Percentiles rank a stretch among this genome's conserved stretches.
phyloP scores from a whole-genome alignment of 2,797 vertebrate genomes.

The Xenops minutus region DNA sequence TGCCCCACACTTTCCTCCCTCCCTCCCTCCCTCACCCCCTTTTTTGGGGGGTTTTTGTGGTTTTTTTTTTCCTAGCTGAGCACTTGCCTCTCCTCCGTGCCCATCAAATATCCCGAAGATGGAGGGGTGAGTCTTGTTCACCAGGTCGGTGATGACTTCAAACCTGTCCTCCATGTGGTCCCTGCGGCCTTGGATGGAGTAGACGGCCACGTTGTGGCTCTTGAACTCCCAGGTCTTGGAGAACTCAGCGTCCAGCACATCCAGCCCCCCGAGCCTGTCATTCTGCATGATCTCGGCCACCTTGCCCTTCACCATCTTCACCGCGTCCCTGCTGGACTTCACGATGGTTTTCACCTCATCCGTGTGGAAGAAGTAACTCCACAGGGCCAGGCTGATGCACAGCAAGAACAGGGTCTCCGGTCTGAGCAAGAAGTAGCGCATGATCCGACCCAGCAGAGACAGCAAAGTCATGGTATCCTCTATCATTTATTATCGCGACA shows the following conservation, averaged over 20 bases:
- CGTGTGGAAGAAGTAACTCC: slow-evolving; percentile 99
- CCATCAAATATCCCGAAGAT: slow-evolving; percentile 98
- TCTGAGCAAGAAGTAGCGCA: slow-evolving; percentile 98
- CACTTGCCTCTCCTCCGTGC: slow-evolving; percentile 94
- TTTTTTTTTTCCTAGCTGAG: background rate
- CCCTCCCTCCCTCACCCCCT: background rate
- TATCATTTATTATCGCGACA: slow-evolving; percentile 85
- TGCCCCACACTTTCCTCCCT: background rate
- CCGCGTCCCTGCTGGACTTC: slow-evolving; percentile 97
- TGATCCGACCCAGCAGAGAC: slow-evolving; percentile 98
- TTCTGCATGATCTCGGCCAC: slow-evolving; percentile 99
- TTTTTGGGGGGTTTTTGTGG: background rate
- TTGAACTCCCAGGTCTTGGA: slow-evolving; percentile 99
- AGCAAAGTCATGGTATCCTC: slow-evolving; percentile 99
- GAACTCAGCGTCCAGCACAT: slow-evolving; percentile 94
- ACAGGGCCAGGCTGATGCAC: slow-evolving; percentile 96
- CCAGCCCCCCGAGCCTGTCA: slow-evolving; percentile 89
- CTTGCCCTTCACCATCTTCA: slow-evolving; percentile 99
- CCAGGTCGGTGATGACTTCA: slow-evolving; percentile 90
- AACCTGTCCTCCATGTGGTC: slow-evolving; percentile 99
- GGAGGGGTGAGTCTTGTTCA: slow-evolving; percentile 95
- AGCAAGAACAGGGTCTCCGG: slow-evolving; percentile 97
- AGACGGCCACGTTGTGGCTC: slow-evolving; percentile 95
- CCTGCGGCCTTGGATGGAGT: slow-evolving; percentile 96
- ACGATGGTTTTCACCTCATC: slow-evolving; percentile 99